Evolutionary conservation across 1,140 invertebrate genomes (phyloP).

Genomic region (Drosophila rhopaloa): DNA sequence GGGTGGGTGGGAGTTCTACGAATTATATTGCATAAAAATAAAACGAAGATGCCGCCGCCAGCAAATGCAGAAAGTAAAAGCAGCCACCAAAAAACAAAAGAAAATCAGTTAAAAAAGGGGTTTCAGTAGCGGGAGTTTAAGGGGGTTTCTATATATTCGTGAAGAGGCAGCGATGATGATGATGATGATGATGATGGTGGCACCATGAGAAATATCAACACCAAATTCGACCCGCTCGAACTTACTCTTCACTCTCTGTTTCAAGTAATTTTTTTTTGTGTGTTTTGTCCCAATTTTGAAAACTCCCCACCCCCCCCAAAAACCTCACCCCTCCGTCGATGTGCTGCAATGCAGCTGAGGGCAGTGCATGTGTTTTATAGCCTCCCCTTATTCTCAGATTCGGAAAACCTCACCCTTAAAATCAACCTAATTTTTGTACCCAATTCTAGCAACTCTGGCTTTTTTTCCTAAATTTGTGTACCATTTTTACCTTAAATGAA

Average conservation of each 20-base stretch:
- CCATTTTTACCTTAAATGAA: too few relatives aligned
- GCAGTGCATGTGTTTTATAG: neutral
- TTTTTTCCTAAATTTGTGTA: too few relatives aligned
- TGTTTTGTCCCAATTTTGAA: conserved; percentile 69
- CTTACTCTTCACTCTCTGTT: conserved; percentile 41
- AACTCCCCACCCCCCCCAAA: neutral
- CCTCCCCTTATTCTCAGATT: neutral
- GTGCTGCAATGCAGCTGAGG: conserved; percentile 24
- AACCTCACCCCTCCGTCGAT: neutral
- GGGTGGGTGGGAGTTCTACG: conserved; percentile 14
- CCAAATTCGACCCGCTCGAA: conserved; percentile 22
- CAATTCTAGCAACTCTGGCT: neutral
- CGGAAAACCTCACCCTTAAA: neutral
- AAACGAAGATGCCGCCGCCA: conserved; percentile 55
- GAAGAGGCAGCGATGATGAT: conserved; percentile 16
- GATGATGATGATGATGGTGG: conserved; percentile 27
- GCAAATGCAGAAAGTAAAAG: conserved; percentile 29
- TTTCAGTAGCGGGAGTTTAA: neutral
- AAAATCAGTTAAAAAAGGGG: conserved; percentile 10
- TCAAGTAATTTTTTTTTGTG: conserved; percentile 30
- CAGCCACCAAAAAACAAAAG: conserved; percentile 14
- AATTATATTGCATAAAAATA: conserved; percentile 72
- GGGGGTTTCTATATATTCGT: conserved; percentile 3
- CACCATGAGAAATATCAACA: conserved; percentile 68
- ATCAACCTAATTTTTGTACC: neutral